These are phyloP conservation scores for Onychomys torridus DNA, from an alignment of 2,797 vertebrate genomes.

Conservation along the genomic window DNA sequence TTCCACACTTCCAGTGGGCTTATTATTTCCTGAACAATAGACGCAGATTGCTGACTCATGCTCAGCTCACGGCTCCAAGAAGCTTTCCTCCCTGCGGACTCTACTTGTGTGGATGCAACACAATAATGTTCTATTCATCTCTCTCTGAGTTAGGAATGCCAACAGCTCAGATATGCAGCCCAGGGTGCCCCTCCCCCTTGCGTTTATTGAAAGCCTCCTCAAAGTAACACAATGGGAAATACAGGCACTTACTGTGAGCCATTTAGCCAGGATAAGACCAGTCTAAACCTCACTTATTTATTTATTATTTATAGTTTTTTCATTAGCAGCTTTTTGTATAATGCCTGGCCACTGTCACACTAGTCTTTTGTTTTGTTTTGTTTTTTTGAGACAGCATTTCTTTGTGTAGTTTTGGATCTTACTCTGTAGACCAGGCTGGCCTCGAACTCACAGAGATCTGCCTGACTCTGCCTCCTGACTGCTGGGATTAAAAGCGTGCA, in stretches of 20 bases:
- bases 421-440: no score
- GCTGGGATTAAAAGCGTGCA: no score
- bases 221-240: constrained; percentile 71
- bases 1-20: constrained; percentile 32
- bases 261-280: constrained; percentile 25
- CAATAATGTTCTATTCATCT: constrained; percentile 75
- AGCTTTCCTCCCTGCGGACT: background rate
- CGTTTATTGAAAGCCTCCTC: constrained; percentile 72
- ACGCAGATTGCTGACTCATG: constrained; percentile 79
- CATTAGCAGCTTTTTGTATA: background rate
- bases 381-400: no score
- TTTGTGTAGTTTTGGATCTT: no score
- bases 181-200: background rate
- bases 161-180: constrained; percentile 62
- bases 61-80: constrained; percentile 63
- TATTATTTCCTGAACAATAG: constrained; percentile 75
- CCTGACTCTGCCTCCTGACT: no score
- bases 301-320: background rate
- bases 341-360: background rate
- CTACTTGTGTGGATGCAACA: constrained; percentile 48
- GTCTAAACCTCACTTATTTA: constrained; percentile 15
- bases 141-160: constrained; percentile 71
- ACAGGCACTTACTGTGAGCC: constrained; percentile 40
- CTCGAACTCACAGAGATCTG: no score
- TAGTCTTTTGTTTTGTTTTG: no score